Evolutionary conservation across 2,797 vertebrate species (phyloP).

Genomic region (Eidolon dupreanum): DNA sequence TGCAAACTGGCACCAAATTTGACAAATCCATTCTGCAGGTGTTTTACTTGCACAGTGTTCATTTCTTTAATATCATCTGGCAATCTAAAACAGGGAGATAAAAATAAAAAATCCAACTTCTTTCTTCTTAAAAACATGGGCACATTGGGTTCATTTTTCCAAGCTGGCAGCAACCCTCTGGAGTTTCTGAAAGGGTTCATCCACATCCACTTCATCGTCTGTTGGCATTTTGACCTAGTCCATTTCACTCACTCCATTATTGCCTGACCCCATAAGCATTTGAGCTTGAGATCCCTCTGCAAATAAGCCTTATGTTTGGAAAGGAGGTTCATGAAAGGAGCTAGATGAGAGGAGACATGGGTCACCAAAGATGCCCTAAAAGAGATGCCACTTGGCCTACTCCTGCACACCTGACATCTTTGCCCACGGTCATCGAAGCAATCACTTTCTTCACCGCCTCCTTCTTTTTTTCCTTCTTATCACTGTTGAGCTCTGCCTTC

Average conservation of each 20-base stretch:
- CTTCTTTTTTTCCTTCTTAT: constrained; percentile 99
- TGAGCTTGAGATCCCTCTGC: neutral
- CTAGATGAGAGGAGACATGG: neutral
- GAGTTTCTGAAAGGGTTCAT: neutral
- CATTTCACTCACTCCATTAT: neutral
- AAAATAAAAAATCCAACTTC: constrained; percentile 36
- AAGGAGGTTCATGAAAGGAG: neutral
- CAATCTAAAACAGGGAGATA: neutral
- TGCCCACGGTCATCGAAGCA: constrained; percentile 98
- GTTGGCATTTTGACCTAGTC: neutral
- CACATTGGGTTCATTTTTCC: neutral
- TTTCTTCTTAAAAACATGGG: neutral
- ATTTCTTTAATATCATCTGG: neutral
- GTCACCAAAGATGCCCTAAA: neutral
- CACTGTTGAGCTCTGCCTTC: constrained; percentile 98
- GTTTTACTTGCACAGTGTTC: neutral
- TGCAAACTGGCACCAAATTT: neutral
- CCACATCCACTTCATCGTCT: no score
- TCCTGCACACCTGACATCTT: constrained; percentile 95
- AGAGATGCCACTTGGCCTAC: neutral
- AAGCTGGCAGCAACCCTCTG: neutral
- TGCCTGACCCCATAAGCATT: neutral
- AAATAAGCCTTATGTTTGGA: neutral
- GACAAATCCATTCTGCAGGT: neutral
- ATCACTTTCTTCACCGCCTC: constrained; percentile 99